Base-by-base conservation (phyloP, 2,888 invertebrate genomes). In the Venusia cambrica region DNA sequence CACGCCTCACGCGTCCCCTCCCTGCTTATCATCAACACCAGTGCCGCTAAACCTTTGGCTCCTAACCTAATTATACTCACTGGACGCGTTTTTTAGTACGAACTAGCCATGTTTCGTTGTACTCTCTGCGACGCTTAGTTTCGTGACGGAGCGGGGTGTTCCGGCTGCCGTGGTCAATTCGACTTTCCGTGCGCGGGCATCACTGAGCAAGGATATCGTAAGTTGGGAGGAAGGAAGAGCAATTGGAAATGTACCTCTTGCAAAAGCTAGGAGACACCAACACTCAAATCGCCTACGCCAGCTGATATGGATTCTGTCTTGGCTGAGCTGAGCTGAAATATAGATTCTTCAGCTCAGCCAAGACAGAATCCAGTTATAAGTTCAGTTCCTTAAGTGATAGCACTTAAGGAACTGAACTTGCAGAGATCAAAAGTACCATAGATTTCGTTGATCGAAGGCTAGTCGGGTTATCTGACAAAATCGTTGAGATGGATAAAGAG, bases 381-480 rank as follows among this genome's bases (percentile, higher is more conserved):
- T 6, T 11, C 17, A n/a, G 17, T 17, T n/a, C 6, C 10, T 2
- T 16, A 27, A 17, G 3, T 27, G 1, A 1, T 17, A 3, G 10
- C 5, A 1, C 17, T 27, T 2, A 17, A 17, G n/a, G n/a, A n/a
- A n/a, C 45, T 2, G 26, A 27, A 11, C n/a, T 27, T 1, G 4
- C 17, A 4, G 26, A 27, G 3, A 27, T 27, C 1, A 27, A 27
- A 11, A 5, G 2, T 2, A 17, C 26, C 1, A 17, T 27, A 1
- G 26, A 27, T 3, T 27, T 27, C 7, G 26, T 27, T 2, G 26
- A 27, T n/a, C 17, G 6, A 2, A 27, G n/a, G 11, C n/a, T 27
- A 1, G 6, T 8, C 4, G 17, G 9, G 1, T n/a, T 27, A 3
- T 27, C 26, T 1, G 17, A 27, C 4, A 27, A 27, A 11, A 27